Evolutionary conservation across 2,113 vertebrate species (phyloP).

Genomic region (Eulemur rufifrons): DNA sequence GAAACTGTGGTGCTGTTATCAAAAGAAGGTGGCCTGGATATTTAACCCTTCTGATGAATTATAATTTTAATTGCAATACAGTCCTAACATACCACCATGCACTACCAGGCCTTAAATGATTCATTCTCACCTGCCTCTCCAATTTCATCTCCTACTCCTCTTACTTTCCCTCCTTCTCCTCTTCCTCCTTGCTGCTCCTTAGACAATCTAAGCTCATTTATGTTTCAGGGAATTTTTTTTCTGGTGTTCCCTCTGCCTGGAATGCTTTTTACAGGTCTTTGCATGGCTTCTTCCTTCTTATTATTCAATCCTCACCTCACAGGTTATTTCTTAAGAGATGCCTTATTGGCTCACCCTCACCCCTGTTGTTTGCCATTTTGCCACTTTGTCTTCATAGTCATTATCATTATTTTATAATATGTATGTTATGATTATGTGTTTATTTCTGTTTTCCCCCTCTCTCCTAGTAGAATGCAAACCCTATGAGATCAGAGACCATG

Average conservation of each 20-base stretch:
- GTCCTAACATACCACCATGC: background rate
- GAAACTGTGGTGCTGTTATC: background rate
- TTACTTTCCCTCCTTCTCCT: background rate
- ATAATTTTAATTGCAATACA: background rate
- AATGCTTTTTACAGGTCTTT: background rate
- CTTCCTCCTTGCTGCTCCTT: background rate
- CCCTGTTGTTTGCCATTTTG: background rate
- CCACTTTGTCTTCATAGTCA: background rate
- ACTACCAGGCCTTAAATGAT: background rate
- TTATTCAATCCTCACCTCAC: background rate
- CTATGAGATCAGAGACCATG: background rate
- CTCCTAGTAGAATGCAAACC: background rate
- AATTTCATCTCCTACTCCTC: background rate
- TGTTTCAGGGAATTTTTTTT: background rate
- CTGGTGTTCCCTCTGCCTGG: background rate
- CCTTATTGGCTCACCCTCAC: background rate
- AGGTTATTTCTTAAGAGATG: background rate
- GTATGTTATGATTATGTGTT: background rate
- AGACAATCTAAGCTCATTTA: background rate
- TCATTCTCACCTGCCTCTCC: background rate
- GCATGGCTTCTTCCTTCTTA: background rate
- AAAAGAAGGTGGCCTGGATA: background rate
- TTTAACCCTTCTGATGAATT: background rate
- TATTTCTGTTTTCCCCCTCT: background rate
- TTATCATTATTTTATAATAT: constrained; percentile 14